Evolutionary conservation across 92 coral and sea anemone genomes (phyloP).

Genomic region (Actinostola sp.): DNA sequence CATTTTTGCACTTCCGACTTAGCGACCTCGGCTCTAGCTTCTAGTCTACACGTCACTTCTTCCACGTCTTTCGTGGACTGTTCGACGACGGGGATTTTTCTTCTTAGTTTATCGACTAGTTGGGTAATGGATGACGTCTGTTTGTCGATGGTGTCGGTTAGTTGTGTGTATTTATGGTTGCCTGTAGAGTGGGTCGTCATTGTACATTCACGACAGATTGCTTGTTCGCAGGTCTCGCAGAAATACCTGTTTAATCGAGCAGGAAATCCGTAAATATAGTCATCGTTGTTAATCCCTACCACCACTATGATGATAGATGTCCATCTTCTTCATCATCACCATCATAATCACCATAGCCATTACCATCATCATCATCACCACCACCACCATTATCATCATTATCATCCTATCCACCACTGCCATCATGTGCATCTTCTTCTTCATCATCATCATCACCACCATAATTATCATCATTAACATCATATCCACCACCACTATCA

Average conservation of each 20-base stretch:
- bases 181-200: conserved; percentile 95
- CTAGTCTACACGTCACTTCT: conserved; percentile 90
- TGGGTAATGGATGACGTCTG: conserved; percentile 80
- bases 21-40: conserved; percentile 95
- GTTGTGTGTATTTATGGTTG: conserved; percentile 93
- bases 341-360: no score
- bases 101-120: conserved; percentile 85
- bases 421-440: no score
- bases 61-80: conserved; percentile 94
- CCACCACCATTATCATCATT: no score
- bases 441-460: no score
- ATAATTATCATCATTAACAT: no score
- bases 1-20: conserved; percentile 97
- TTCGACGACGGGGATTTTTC: conserved; percentile 89
- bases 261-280: no score
- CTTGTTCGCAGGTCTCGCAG: conserved; percentile 98
- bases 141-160: conserved; percentile 94
- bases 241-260: conserved; percentile 66
- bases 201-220: conserved; percentile 98
- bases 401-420: no score
- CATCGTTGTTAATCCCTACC: no score
- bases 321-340: no score
- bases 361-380: no score
- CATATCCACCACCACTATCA: no score
- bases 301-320: no score